Evolutionary conservation across 2,797 vertebrate genomes (phyloP), one percentile per base, ranked within the genome.

Genomic region (Acipenser transmontanus): DNA sequence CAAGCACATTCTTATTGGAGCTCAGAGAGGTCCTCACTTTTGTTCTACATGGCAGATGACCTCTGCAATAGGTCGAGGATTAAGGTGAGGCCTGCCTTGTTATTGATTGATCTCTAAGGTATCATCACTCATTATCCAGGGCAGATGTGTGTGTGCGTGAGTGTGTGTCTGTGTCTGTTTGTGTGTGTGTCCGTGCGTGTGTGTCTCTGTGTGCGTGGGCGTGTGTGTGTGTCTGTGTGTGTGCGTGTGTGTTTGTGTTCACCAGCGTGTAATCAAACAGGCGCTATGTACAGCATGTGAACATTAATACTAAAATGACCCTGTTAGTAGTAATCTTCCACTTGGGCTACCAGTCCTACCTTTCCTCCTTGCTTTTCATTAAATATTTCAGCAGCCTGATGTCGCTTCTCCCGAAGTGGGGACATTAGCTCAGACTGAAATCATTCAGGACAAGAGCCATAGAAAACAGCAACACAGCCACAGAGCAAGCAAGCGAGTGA

Each of bases 321-420:
- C 60, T 34, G 60, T 4, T 14, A 2, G 20, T 20, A 20, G 20
- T 6, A 54, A 8, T 54, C n/a, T 54, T 54, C n/a, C 51, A 54
- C n/a, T 54, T 54, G 51, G 51, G 8, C 51, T 54, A n/a, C 51
- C 10, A 11, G 60, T 9, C 2, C 4, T 13, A 12, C 49, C 50
- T n/a, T 51, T 13, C 8, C 1, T 7, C 6, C 48, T 50, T 64
- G 14, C 62, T 50, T 12, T 51, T 64, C 11, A 51, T 17, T 66
- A 49, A 66, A 66, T 66, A 66, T 66, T 66, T 66, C 64, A 66
- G 54, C 17, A 47, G 6, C 14, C 3, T 8, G 12, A 9, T 20
- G 64, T 66, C 52, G 6, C 52, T 13, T 13, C 7, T 66, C 50
- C 52, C 64, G 14, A 48, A 20, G 20, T 10, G 14, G 61, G 7